Conservation (phyloP, 2,888 invertebrate species). For the Lasioglossum vierecki region DNA sequence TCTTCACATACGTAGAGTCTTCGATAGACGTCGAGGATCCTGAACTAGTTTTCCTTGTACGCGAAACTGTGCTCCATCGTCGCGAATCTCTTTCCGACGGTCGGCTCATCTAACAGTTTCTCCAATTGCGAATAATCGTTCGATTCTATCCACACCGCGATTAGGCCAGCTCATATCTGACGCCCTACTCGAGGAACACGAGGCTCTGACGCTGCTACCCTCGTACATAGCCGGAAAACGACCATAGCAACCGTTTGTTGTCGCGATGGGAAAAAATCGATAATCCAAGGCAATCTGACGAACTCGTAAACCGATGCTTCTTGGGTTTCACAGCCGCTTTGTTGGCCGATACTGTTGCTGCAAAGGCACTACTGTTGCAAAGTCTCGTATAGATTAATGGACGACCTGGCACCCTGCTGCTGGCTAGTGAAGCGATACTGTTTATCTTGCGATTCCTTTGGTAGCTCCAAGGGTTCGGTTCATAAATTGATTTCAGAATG, state of each 20-base stretch:
- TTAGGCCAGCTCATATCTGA: constrained; percentile 15
- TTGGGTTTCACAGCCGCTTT: neutral
- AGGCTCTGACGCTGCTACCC: neutral
- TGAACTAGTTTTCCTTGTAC: neutral
- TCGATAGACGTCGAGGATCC: constrained; percentile 35
- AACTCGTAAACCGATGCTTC: neutral
- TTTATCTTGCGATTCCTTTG: neutral
- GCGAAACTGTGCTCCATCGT: constrained; percentile 29
- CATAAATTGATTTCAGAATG: neutral
- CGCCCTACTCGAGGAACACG: neutral
- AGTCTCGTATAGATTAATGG: neutral
- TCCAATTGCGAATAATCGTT: constrained; percentile 25
- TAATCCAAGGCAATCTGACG: constrained; percentile 20
- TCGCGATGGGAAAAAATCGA: constrained; percentile 43
- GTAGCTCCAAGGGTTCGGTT: neutral
- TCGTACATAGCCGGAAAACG: neutral
- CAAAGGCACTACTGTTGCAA: neutral
- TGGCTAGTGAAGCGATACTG: neutral
- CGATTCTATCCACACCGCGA: neutral
- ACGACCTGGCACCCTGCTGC: neutral
- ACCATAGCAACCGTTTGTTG: constrained; percentile 68
- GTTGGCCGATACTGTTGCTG: neutral
- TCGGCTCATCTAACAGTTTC: constrained; percentile 40
- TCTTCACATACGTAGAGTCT: constrained; percentile 24
- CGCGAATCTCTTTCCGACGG: constrained; percentile 20